phyloP scores from a whole-genome alignment of 2,797 vertebrate genomes.

The Scomberomorus guttatus region DNA sequence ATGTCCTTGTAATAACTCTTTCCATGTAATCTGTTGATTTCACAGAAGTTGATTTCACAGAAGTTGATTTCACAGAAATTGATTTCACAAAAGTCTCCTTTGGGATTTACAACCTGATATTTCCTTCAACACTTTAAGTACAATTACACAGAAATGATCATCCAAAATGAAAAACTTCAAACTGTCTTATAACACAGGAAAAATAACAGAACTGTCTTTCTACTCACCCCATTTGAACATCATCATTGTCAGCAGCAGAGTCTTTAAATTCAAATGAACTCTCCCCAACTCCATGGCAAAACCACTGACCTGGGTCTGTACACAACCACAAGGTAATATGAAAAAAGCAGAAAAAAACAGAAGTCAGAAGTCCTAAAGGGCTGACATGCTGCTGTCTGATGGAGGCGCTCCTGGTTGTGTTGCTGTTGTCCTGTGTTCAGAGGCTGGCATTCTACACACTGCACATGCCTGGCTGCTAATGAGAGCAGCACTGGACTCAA shows the following conservation, averaged over 20 bases:
- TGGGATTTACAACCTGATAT: not conserved
- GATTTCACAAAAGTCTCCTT: not conserved
- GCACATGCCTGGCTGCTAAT: slow-evolving; percentile 58
- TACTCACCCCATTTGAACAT: slow-evolving; percentile 89
- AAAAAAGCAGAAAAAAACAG: not conserved
- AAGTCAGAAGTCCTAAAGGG: slow-evolving; percentile 28
- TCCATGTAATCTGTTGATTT: slow-evolving; percentile 29
- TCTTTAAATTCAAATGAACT: slow-evolving; percentile 76
- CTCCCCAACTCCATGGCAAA: slow-evolving; percentile 79
- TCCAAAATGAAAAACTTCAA: not conserved
- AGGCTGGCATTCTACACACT: slow-evolving; percentile 45
- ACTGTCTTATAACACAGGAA: not conserved
- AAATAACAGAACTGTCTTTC: not conserved
- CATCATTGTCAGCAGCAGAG: slow-evolving; percentile 83
- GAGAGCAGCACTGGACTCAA: slow-evolving; percentile 46
- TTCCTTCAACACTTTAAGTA: not conserved
- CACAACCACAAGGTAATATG: not conserved
- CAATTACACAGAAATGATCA: not conserved
- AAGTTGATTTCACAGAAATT: slow-evolving; percentile 17
- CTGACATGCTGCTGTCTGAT: slow-evolving; percentile 44
- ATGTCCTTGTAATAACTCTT: not conserved
- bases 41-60: too few relatives aligned
- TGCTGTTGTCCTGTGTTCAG: slow-evolving; percentile 21
- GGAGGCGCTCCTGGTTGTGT: slow-evolving; percentile 7
- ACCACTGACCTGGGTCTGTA: not conserved